Conservation (phyloP, 2,888 invertebrate genomes). For the Chrysolina americana region DNA sequence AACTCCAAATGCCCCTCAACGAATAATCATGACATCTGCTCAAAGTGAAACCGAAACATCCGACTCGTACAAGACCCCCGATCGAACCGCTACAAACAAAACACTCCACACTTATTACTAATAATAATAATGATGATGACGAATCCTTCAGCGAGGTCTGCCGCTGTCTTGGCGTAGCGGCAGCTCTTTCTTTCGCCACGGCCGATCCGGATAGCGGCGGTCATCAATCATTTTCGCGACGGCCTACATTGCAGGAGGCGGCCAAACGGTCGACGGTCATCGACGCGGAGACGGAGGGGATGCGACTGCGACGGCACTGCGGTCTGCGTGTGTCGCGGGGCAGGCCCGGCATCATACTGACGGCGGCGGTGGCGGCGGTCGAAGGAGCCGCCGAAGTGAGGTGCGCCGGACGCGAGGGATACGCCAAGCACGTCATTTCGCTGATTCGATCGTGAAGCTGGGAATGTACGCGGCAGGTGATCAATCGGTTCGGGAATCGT, state of each 20-base stretch:
- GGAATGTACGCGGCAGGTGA: background rate
- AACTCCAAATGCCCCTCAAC: too few species aligned
- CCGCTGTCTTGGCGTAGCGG: slow-evolving; percentile 1
- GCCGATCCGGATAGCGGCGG: slow-evolving; percentile 57
- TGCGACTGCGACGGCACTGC: too few species aligned
- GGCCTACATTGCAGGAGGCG: slow-evolving; percentile 25
- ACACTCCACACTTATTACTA: background rate
- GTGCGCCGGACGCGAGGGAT: background rate
- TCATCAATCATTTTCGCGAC: slow-evolving; percentile 44
- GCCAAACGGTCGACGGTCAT: slow-evolving; percentile 34
- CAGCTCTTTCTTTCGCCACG: slow-evolving; percentile 61
- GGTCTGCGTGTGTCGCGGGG: slow-evolving; percentile 57
- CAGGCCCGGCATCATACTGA: slow-evolving; percentile 66
- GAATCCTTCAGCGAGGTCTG: background rate
- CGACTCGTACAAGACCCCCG: background rate
- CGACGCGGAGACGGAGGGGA: slow-evolving; percentile 36
- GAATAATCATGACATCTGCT: too few species aligned
- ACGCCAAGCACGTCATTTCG: slow-evolving; percentile 1
- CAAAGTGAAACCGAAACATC: background rate
- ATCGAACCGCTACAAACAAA: background rate
- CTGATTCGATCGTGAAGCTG: background rate
- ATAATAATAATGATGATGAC: background rate
- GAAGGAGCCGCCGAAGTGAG: slow-evolving; percentile 27
- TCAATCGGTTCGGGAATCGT: background rate
- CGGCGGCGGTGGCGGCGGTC: slow-evolving; percentile 42